Percentiles rank a stretch among this genome's conserved stretches.
Evolutionary conservation across 2,888 invertebrate genomes (phyloP).

Genomic region (Brachyopa scutellaris): DNA sequence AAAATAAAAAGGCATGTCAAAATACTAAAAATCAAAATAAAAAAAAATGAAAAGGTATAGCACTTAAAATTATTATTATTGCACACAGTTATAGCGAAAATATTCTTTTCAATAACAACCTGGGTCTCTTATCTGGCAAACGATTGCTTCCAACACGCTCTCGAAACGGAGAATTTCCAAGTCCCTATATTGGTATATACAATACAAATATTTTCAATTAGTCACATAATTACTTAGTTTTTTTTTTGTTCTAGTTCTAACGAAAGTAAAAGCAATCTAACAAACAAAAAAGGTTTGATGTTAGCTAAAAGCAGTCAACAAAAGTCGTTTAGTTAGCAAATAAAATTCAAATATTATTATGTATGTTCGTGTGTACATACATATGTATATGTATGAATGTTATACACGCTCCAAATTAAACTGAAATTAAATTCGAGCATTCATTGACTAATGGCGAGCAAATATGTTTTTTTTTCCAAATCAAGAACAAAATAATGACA

Average conservation of each 20-base stretch:
- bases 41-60: background rate
- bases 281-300: conserved; percentile 9
- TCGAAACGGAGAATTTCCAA: conserved; percentile 91
- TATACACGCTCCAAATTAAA: conserved; percentile 29
- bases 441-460: conserved; percentile 18
- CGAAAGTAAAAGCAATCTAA: no score
- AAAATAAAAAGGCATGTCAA: conserved; percentile 16
- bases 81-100: conserved; percentile 53
- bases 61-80: conserved; percentile 26
- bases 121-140: conserved; percentile 91
- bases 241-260: conserved; percentile 12
- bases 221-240: conserved; percentile 39
- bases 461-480: background rate
- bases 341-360: no score
- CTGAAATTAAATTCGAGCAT: conserved; percentile 51
- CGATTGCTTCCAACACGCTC: conserved; percentile 95
- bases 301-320: conserved; percentile 37
- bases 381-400: no score
- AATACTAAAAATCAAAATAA: conserved; percentile 20
- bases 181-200: conserved; percentile 81
- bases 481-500: conserved; percentile 11
- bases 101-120: conserved; percentile 83
- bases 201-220: conserved; percentile 58
- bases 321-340: no score
- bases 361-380: no score